Evolutionary conservation across 2,113 vertebrate species (phyloP).

Genomic region (Cynocephalus volans): DNA sequence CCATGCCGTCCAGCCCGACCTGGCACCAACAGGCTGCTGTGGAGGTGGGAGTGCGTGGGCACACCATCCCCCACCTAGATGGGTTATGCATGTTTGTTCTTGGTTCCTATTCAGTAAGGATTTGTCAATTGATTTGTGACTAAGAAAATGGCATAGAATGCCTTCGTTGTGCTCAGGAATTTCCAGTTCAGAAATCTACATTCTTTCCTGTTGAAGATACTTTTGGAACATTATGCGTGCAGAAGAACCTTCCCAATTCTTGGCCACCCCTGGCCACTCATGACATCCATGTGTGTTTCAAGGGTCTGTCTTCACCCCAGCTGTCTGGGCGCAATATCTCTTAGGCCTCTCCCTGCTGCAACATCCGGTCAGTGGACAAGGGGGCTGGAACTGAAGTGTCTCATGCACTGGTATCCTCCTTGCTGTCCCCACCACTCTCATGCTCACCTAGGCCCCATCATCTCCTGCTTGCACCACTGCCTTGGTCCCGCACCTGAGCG

Average conservation of each 20-base stretch:
- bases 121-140: neutral
- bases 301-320: neutral
- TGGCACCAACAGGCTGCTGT: neutral
- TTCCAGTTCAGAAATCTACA: neutral
- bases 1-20: neutral
- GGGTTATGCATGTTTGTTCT: neutral
- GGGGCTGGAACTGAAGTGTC: neutral
- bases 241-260: neutral
- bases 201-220: neutral
- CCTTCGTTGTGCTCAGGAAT: neutral
- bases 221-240: neutral
- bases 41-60: neutral
- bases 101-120: neutral
- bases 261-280: neutral
- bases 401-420: fast-evolving
- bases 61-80: fast-evolving
- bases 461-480: neutral
- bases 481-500: neutral
- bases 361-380: neutral
- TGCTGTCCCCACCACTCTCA: neutral
- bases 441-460: neutral
- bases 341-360: neutral
- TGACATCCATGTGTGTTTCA: neutral
- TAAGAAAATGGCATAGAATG: neutral
- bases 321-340: neutral